Evolutionary conservation across 2,888 invertebrate genomes (phyloP).

Genomic region (Hyles lineata): DNA sequence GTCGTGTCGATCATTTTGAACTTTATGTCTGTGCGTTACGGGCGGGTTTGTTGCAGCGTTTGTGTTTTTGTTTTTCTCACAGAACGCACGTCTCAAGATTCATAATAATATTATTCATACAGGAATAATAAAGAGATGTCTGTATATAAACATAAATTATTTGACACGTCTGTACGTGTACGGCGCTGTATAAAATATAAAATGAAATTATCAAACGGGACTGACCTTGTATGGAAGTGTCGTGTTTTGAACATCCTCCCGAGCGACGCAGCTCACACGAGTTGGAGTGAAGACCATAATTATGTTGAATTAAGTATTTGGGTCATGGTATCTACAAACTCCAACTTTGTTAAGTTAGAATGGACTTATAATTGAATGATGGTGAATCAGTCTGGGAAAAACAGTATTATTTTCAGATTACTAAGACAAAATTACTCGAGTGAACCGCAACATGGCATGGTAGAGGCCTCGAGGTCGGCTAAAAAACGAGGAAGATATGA

Average conservation of each 20-base stretch:
- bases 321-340: not conserved
- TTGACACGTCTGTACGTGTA: slow-evolving; percentile 15
- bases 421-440: too few species aligned
- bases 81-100: slow-evolving; percentile 57
- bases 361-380: too few species aligned
- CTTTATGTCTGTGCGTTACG: not conserved
- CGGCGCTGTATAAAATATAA: slow-evolving; percentile 22
- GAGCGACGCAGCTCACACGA: not conserved
- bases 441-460: too few species aligned
- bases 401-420: too few species aligned
- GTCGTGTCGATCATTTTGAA: slow-evolving; percentile 29
- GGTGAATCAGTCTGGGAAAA: too few species aligned
- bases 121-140: slow-evolving; percentile 65
- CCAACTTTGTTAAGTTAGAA: too few species aligned
- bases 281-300: not conserved
- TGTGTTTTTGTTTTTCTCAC: slow-evolving; percentile 60
- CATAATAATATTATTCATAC: slow-evolving; percentile 74
- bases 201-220: slow-evolving; percentile 24
- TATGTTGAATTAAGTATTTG: slow-evolving; percentile 6
- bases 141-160: slow-evolving; percentile 30
- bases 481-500: too few species aligned
- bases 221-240: slow-evolving; percentile 23
- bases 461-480: too few species aligned
- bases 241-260: slow-evolving; percentile 3
- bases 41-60: slow-evolving; percentile 34